Evolutionary conservation across 2,113 vertebrate genomes (phyloP), one percentile per base, ranked within the genome.

Genomic region (Columba janthina): DNA sequence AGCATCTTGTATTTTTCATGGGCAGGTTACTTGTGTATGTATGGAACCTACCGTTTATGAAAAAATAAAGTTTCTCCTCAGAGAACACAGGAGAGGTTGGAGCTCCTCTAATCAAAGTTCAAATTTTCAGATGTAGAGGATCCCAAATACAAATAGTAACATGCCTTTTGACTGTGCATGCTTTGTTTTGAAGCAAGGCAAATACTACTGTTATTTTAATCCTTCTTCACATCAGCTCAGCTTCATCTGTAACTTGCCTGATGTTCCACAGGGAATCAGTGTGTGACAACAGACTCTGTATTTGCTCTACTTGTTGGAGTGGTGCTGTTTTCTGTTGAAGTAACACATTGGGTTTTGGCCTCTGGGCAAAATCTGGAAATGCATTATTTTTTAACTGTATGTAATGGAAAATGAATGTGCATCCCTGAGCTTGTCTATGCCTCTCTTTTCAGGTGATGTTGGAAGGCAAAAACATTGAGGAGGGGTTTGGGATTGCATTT

Each of bases 401-500:
- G 51, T 46, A 61, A 75, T 56, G 46, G 91, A 79, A 92, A 89
- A 82, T 11, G 19, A 89, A 71, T 26, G 26, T 90, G 22, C 54
- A 34, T 61, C 42, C 70, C 38, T 40, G 85, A 24, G 80, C 51
- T 91, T 81, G 24, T 87, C 57, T 86, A 0, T 64, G 19, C 25
- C 14, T 95, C 24, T 95, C 38, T 89, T 79, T 92, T 38, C 95
- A 99, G 99, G 99, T 99, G 95, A 99, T 99, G 98, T 97, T 99
- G n/a, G 99, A 99, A 95, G 99, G 99, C 32, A 99, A 99, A 97
- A 99, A 99, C 95, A 98, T 99, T 50, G 99, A 99, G 85, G 99
- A 99, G 82, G 99, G 99, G 1, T 99, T 99, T 94, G 99, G 99
- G 74, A 99, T 99, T 75, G 99, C 99, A 32, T 99, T 99, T 97